Base-by-base conservation (phyloP, 2,888 invertebrate species). In the Pinctada fucata region DNA sequence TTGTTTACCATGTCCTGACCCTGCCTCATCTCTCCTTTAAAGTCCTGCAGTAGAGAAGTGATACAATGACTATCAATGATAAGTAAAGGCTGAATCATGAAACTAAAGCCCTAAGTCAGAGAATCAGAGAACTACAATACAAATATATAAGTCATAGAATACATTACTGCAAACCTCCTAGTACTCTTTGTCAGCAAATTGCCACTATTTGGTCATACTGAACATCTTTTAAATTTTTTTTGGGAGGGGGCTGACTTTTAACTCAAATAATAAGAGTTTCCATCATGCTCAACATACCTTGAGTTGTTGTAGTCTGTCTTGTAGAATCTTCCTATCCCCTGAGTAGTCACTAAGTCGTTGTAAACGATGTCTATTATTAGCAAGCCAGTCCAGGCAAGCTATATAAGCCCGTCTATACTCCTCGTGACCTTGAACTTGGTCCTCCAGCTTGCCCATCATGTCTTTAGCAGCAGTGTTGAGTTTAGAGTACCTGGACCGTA, bases 351-450 rank as follows among this genome's bases (percentile, higher is more conserved):
- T 96, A 83, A 96, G 94, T 76, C 95, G 94, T 78, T 96, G 95
- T 13, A 98, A 93, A 83, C 96, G 95, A 90, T 97, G 97, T 96
- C 97, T 97, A 50, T 97, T 94, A 88, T 96, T 96, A 89, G 97
- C 97, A 89, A 97, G 96, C 92, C 97, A 96, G 75, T 90, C 91
- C 48, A 91, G 84, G 79, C 88, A 89, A 66, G 83, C 82, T 58
- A 88, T 88, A 79, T 91, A 91, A 2, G 86, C 80, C 72, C 88
- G 87, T 58, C 89, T 86, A 79, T 90, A 91, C 88, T 97, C 97
- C 93, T 97, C 96, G 84, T 97, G 96, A 0, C 95, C 94, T 58
- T 94, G 93, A 5, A 97, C 93, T 86, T 96, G 96, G 52, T 94
- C 93, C 87, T 96, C 96, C 5, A 97, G 93, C 89, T 95, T 95